Conservation (phyloP, 2,797 vertebrate species). For the Paramormyrops hopkinsi region DNA sequence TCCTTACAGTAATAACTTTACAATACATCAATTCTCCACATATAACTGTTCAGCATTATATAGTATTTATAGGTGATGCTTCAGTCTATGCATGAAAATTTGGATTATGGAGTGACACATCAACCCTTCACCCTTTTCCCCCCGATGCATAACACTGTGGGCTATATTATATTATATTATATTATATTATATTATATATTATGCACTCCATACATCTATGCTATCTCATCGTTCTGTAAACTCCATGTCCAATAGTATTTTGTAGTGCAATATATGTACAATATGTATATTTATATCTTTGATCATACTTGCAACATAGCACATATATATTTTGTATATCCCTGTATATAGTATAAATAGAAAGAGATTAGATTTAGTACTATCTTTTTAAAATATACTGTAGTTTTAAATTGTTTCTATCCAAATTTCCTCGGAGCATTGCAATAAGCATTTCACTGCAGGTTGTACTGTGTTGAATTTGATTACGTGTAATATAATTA, state of each 20-base stretch:
- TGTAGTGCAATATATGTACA: neutral
- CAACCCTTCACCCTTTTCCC: neutral
- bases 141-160: neutral
- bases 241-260: neutral
- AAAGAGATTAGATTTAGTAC: too few relatives aligned
- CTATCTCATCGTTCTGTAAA: neutral
- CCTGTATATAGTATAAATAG: neutral
- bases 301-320: neutral
- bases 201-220: neutral
- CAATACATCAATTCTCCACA: neutral
- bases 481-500: neutral
- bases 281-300: neutral
- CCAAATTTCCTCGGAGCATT: neutral
- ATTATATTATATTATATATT: neutral
- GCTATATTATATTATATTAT: neutral
- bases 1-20: neutral
- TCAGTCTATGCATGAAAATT: neutral
- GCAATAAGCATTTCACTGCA: neutral
- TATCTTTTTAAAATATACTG: neutral
- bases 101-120: neutral
- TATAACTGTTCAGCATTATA: neutral
- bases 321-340: neutral
- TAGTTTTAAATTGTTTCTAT: neutral
- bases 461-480: neutral
- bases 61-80: neutral